These are phyloP conservation scores for Tauraco hartlaubi DNA, from an alignment of 2,797 vertebrate genomes.

Conservation along the genomic window DNA sequence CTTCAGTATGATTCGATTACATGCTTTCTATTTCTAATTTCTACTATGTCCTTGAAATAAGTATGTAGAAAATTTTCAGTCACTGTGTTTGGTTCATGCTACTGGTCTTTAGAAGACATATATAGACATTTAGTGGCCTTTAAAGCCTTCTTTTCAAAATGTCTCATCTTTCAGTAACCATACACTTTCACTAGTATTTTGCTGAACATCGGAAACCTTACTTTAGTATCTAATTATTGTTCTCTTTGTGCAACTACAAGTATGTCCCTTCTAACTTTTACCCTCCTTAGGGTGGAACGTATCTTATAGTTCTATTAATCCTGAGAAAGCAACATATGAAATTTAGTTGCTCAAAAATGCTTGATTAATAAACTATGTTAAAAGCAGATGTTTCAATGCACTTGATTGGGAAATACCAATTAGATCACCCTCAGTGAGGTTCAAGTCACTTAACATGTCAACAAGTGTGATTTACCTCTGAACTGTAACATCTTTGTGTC, in stretches of 20 bases:
- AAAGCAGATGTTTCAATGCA: neutral
- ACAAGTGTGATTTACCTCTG: neutral
- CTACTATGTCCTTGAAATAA: neutral
- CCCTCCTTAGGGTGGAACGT: neutral
- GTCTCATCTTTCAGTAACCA: neutral
- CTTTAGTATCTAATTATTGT: neutral
- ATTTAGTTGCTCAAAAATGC: neutral
- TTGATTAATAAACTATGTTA: neutral
- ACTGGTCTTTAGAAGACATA: neutral
- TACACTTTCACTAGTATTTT: neutral
- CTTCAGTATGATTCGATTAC: neutral
- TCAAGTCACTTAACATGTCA: neutral
- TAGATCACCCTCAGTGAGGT: neutral
- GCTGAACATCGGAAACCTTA: neutral
- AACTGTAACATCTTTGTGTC: neutral
- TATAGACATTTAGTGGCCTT: neutral
- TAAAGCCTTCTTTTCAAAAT: neutral
- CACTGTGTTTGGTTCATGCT: neutral
- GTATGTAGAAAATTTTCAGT: neutral
- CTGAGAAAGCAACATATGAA: neutral
- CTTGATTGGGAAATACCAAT: neutral
- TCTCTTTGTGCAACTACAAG: neutral
- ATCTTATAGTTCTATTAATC: neutral
- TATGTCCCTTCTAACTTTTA: neutral
- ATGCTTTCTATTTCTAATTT: neutral